A percentile compares a stretch with the other conserved stretches of the same genome.
phyloP scores from a whole-genome alignment of 2,113 vertebrate genomes.

The Ancistrus triradiatus region DNA sequence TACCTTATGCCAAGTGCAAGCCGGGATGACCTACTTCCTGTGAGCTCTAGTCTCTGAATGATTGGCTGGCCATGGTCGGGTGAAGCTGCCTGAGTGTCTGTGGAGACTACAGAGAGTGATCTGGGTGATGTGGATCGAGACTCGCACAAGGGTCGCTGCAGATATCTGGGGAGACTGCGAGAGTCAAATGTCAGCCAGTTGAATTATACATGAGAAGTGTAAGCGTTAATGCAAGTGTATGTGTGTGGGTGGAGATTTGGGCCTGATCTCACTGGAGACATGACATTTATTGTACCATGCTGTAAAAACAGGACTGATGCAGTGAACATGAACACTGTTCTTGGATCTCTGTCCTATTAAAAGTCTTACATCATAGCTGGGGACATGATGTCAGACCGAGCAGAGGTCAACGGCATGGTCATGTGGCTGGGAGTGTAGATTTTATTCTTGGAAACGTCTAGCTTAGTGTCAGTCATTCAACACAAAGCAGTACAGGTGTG shows the following conservation, averaged over 20 bases:
- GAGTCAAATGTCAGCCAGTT: slow-evolving; percentile 45
- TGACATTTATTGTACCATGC: background rate
- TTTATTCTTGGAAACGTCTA: no score
- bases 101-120: slow-evolving; percentile 39
- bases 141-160: no score
- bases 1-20: slow-evolving; percentile 28
- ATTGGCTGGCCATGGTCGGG: slow-evolving; percentile 32
- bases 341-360: background rate
- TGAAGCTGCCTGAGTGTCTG: slow-evolving; percentile 46
- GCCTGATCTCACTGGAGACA: background rate
- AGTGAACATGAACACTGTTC: background rate
- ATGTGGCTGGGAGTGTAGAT: background rate
- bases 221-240: slow-evolving; percentile 18
- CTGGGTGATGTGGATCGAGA: slow-evolving; percentile 21
- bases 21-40: slow-evolving; percentile 46
- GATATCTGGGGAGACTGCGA: slow-evolving; percentile 31
- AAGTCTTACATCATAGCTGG: background rate
- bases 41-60: slow-evolving; percentile 34
- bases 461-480: no score
- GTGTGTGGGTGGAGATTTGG: background rate
- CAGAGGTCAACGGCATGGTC: background rate
- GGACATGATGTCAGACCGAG: slow-evolving; percentile 1
- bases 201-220: slow-evolving; percentile 52
- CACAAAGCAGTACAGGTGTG: no score
- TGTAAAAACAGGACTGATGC: background rate